These are phyloP conservation scores for Glyphotaelius pellucidus DNA, from an alignment of 2,888 invertebrate genomes.

Conservation along the genomic window DNA sequence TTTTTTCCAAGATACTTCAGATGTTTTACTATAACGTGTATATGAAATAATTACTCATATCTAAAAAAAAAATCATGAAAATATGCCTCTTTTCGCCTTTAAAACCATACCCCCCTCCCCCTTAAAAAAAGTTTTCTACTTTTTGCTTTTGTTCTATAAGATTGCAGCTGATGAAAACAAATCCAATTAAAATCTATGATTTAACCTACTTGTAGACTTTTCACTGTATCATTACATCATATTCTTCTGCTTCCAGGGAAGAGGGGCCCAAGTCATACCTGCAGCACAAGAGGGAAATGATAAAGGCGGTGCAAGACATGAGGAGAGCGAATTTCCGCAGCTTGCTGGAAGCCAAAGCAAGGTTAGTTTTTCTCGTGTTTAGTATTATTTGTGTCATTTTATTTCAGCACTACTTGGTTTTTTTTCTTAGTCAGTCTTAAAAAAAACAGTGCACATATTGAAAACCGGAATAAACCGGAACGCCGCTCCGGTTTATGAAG, in stretches of 20 bases:
- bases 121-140: too few relatives aligned
- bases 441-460: background rate
- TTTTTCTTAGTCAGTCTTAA: background rate
- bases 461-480: background rate
- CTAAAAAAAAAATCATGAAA: too few relatives aligned
- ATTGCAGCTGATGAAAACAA: too few relatives aligned
- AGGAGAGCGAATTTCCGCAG: constrained; percentile 67
- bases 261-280: constrained; percentile 73
- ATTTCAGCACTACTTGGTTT: too few relatives aligned
- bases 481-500: background rate
- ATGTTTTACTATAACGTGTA: too few relatives aligned
- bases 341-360: constrained; percentile 44
- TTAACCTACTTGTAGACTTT: background rate
- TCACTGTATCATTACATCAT: background rate
- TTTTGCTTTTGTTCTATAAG: too few relatives aligned
- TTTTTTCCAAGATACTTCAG: too few relatives aligned
- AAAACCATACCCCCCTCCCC: too few relatives aligned
- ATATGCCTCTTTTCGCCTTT: too few relatives aligned
- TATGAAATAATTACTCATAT: too few relatives aligned
- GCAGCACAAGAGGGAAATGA: constrained; percentile 73
- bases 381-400: background rate
- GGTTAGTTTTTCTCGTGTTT: constrained; percentile 47
- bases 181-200: too few relatives aligned
- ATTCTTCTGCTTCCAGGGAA: constrained; percentile 67
- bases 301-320: constrained; percentile 73